Conservation (phyloP, 1,140 invertebrate genomes). For the Drosophila elegans region DNA sequence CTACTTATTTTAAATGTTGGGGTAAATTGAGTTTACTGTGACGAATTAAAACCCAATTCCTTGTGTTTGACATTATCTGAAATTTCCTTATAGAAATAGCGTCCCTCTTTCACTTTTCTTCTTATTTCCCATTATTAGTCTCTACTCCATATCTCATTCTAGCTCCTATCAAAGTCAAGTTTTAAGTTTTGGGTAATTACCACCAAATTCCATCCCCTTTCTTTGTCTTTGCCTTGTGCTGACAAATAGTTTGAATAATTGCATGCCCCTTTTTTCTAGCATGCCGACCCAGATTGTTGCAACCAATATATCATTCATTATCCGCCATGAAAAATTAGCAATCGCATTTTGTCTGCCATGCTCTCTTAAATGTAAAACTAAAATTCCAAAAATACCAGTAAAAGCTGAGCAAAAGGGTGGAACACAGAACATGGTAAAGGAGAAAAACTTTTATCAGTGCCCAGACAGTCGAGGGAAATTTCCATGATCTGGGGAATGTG, state of each 20-base stretch:
- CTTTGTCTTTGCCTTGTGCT: constrained; percentile 22
- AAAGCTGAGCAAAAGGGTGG: constrained; percentile 3
- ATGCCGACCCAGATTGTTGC: constrained; percentile 50
- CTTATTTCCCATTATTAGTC: not conserved
- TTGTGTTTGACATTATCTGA: no score
- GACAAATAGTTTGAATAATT: constrained; percentile 83
- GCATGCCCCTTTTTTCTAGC: constrained; percentile 3
- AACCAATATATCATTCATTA: constrained; percentile 81
- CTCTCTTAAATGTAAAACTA: constrained; percentile 69
- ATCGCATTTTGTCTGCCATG: constrained; percentile 73
- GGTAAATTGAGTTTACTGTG: constrained; percentile 13
- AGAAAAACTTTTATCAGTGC: constrained; percentile 71
- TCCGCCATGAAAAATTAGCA: constrained; percentile 80
- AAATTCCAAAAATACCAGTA: constrained; percentile 11
- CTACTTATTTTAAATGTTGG: not conserved
- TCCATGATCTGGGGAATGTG: constrained; percentile 37
- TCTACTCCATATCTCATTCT: constrained; percentile 8
- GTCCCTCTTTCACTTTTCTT: not conserved
- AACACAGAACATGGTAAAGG: not conserved
- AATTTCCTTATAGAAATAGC: not conserved
- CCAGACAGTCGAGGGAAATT: constrained; percentile 42
- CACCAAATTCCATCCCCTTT: constrained; percentile 30
- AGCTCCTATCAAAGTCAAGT: constrained; percentile 19
- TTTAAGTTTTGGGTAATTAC: constrained; percentile 69
- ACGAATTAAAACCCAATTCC: not conserved